Percentiles rank a stretch among this genome's conserved stretches.
Conservation (phyloP, 2,797 vertebrate species). For the Sparus aurata region DNA sequence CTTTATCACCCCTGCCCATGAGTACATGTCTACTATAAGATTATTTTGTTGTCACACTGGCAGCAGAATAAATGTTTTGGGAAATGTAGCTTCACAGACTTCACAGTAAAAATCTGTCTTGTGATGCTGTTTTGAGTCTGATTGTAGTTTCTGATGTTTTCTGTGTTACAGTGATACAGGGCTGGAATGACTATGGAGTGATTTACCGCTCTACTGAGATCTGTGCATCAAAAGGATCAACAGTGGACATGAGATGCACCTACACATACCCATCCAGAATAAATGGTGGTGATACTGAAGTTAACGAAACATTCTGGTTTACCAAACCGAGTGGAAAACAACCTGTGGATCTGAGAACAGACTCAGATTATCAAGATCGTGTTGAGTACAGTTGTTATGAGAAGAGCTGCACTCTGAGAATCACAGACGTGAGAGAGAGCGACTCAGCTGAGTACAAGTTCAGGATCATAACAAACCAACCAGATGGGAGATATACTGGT, state of each 20-base stretch:
- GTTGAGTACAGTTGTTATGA: background rate
- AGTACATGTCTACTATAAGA: too few species aligned
- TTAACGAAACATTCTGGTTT: constrained; percentile 2
- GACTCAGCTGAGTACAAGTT: constrained; percentile 55
- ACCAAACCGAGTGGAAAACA: background rate
- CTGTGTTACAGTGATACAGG: constrained; percentile 18
- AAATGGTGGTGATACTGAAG: background rate
- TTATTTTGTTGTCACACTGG: too few species aligned
- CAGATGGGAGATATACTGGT: background rate
- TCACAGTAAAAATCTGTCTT: too few species aligned
- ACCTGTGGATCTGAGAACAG: constrained; percentile 1
- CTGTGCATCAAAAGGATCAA: constrained; percentile 33
- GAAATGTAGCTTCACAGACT: too few species aligned
- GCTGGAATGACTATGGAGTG: background rate
- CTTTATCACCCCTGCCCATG: too few species aligned
- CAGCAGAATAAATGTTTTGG: too few species aligned
- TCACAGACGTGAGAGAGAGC: constrained; percentile 45
- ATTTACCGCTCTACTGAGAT: background rate
- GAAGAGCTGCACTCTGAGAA: background rate
- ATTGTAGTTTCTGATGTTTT: constrained; percentile 1
- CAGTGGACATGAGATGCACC: background rate
- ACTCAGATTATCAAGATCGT: constrained; percentile 21
- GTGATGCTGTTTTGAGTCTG: background rate
- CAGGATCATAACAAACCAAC: constrained; percentile 23
- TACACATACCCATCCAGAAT: background rate